phyloP scores from a whole-genome alignment of 92 coral and sea anemone species.

The Actinostola sp. region DNA sequence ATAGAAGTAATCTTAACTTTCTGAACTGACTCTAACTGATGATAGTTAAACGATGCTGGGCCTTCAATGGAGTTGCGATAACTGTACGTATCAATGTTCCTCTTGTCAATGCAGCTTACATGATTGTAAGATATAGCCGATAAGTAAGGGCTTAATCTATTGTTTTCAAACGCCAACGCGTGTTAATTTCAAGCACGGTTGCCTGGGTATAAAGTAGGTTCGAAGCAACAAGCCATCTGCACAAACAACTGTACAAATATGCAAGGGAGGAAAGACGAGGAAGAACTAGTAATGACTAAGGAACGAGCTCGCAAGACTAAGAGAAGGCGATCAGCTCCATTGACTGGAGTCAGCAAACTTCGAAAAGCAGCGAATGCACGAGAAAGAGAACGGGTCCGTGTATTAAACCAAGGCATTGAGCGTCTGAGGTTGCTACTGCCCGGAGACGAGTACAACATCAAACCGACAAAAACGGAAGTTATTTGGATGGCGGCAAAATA shows the following conservation, averaged over 20 bases:
- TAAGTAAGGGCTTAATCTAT: slow-evolving; percentile 40
- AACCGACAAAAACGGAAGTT: slow-evolving; percentile 71
- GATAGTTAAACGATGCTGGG: background rate
- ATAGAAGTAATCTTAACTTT: too few relatives aligned
- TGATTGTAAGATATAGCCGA: slow-evolving; percentile 40
- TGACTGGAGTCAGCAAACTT: slow-evolving; percentile 75
- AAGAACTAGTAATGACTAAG: background rate
- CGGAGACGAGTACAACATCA: slow-evolving; percentile 41
- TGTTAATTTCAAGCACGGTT: slow-evolving; percentile 1
- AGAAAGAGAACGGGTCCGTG: slow-evolving; percentile 72
- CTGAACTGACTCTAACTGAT: too few relatives aligned
- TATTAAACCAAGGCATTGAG: slow-evolving; percentile 60
- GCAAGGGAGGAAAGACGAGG: slow-evolving; percentile 14
- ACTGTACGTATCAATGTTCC: slow-evolving; percentile 5
- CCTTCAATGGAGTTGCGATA: background rate
- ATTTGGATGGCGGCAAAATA: slow-evolving; percentile 79
- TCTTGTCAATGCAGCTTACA: slow-evolving; percentile 29
- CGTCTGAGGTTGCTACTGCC: slow-evolving; percentile 59
- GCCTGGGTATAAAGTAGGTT: too few relatives aligned
- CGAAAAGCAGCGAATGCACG: slow-evolving; percentile 84
- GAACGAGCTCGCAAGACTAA: slow-evolving; percentile 32
- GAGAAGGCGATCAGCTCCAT: slow-evolving; percentile 54
- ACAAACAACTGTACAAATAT: slow-evolving; percentile 5
- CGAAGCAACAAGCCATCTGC: too few relatives aligned
- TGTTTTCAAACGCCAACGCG: slow-evolving; percentile 46